These are phyloP conservation scores for Coracopsis vasa DNA, from an alignment of 2,113 vertebrate species.

Conservation along the genomic window DNA sequence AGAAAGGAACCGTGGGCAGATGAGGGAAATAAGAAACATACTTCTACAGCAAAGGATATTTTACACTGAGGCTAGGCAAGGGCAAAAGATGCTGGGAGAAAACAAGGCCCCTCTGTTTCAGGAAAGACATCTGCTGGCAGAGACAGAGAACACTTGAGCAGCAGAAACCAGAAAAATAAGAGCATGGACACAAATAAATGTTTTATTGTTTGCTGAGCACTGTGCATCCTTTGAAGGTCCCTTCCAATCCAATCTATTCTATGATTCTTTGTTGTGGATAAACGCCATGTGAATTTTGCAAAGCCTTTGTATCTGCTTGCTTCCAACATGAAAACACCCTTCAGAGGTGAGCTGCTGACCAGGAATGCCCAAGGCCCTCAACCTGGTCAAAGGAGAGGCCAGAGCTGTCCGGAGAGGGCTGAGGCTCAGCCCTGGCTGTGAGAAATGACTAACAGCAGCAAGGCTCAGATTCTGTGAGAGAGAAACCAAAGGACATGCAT, in stretches of 20 bases:
- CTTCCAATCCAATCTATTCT: background rate
- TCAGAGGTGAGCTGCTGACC: background rate
- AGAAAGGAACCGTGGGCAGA: background rate
- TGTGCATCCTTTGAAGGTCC: background rate
- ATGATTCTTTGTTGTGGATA: background rate
- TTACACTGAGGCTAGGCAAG: background rate
- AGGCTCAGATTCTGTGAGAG: background rate
- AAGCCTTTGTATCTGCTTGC: background rate
- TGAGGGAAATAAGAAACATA: background rate
- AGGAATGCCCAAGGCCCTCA: background rate
- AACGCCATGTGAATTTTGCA: background rate
- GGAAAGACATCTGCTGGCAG: background rate
- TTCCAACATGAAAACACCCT: background rate
- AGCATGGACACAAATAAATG: background rate
- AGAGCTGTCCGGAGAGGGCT: background rate
- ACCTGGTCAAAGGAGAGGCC: background rate
- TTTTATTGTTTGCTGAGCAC: background rate
- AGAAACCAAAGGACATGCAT: background rate
- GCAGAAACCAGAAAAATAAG: background rate
- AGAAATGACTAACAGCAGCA: background rate
- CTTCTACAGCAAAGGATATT: background rate
- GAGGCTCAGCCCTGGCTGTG: fast-evolving
- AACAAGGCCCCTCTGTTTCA: background rate
- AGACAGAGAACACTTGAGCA: background rate
- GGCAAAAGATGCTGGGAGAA: background rate